Evolutionary conservation across 2,888 invertebrate genomes (phyloP), one percentile per base, ranked within the genome.

Genomic region (Mystacides longicornis): DNA sequence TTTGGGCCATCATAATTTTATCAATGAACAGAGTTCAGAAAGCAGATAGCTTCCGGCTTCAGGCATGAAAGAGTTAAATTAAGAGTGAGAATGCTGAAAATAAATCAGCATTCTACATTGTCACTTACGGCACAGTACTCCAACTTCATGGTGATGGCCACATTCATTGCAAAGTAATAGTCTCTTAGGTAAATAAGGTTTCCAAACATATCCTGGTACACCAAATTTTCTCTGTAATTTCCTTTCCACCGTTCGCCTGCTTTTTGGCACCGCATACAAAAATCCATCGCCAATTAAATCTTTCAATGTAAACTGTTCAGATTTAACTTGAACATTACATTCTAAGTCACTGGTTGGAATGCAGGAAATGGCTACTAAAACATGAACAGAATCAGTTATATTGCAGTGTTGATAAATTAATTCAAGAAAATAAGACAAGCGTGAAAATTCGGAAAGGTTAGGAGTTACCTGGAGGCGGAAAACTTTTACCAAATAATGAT

Each of bases 191-290:
- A 77, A 74, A 14, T 87, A 67, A 59, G 85, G 79, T 71, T 93
- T 91, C 78, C 81, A 81, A 11, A 79, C 70, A 67, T 84, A 83
- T 0, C 85, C 74, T 0, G 83, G 82, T 42, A 67, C 61, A 0
- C 92, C 92, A 70, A 79, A 92, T 70, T 84, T 89, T 48, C 93
- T 78, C 46, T 79, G 85, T 63, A 77, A 70, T 57, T 91, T 78
- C 67, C 75, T 86, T 67, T 95, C 94, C 45, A 90, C 62, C 0
- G 88, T 81, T 62, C 92, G 78, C 63, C 96, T 77, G 60, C 78
- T 76, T 66, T 87, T 89, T 0, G 93, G 95, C 1, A 88, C 91
- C 49, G 86, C 93, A 81, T 87, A 86, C 19, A 94, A 68, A 61
- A 92, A 79, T 2, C 88, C 87, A 71, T 89, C 82, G 1, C 82